These are phyloP conservation scores for Crambe crambe DNA, from an alignment of 37 sponge, comb jelly and placozoan species.

Conservation along the genomic window DNA sequence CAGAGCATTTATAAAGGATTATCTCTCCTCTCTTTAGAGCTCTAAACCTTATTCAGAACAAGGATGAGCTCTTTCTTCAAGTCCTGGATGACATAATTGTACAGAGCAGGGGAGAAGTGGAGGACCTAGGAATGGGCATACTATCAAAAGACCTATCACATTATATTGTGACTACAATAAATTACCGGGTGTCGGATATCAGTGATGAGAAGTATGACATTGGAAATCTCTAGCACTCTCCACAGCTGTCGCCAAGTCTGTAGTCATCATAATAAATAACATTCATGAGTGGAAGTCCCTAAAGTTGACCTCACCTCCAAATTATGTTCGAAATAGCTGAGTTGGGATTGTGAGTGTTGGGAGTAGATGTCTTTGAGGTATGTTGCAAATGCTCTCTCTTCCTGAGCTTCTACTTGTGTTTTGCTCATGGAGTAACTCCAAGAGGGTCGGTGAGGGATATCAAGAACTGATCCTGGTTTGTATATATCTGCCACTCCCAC, in stretches of 20 bases:
- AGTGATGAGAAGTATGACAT: constrained; percentile 79
- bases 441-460: constrained; percentile 83
- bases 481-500: constrained; percentile 74
- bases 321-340: constrained; percentile 96
- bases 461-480: constrained; percentile 71
- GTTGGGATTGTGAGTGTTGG: constrained; percentile 28
- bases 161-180: no score
- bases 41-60: constrained; percentile 84
- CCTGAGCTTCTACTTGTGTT: constrained; percentile 57
- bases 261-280: not conserved
- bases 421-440: constrained; percentile 78
- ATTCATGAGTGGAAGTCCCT: not conserved
- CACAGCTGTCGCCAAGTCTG: constrained; percentile 98
- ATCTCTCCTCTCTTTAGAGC: not conserved
- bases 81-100: constrained; percentile 67
- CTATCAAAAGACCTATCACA: not conserved
- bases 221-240: constrained; percentile 94
- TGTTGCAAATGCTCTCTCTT: constrained; percentile 57
- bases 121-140: constrained; percentile 53
- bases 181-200: constrained; percentile 87
- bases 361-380: constrained; percentile 72
- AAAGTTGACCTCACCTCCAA: constrained; percentile 63
- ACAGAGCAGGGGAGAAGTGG: constrained; percentile 90
- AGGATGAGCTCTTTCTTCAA: constrained; percentile 78
- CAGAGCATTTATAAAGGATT: not conserved